phyloP scores from a whole-genome alignment of 2,797 vertebrate species.

The Chelidonichthys spinosus region DNA sequence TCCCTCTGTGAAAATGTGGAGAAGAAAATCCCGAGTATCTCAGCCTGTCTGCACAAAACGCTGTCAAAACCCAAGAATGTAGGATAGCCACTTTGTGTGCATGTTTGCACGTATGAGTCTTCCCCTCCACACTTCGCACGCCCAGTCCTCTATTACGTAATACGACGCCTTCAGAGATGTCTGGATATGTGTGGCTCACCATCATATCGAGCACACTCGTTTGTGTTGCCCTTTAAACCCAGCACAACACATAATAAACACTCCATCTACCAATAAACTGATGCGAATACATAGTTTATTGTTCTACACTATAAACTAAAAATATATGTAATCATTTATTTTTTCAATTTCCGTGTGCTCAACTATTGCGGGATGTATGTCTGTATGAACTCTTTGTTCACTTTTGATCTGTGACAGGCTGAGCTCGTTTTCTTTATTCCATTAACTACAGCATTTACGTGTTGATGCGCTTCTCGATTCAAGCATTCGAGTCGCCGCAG shows the following conservation, averaged over 20 bases:
- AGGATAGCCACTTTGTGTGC: conserved; percentile 19
- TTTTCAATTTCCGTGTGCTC: background rate
- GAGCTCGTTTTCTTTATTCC: background rate
- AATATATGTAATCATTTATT: background rate
- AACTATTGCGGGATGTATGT: no score
- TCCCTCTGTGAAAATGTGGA: background rate
- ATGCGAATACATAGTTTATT: no score
- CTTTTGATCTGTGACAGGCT: background rate
- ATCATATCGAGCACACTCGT: background rate
- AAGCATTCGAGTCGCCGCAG: background rate
- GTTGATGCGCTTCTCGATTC: background rate
- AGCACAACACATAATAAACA: background rate
- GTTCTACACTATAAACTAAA: background rate
- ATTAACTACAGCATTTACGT: background rate
- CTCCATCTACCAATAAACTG: background rate
- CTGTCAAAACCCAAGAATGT: conserved; percentile 56
- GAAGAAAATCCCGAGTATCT: conserved; percentile 10
- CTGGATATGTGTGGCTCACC: conserved; percentile 13
- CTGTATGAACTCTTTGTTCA: conserved; percentile 2
- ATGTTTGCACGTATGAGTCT: conserved; percentile 10
- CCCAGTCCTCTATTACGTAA: conserved; percentile 79
- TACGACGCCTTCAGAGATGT: conserved; percentile 38
- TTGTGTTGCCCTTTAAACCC: background rate
- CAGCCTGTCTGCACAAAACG: background rate
- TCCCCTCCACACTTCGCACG: background rate